phyloP scores from a whole-genome alignment of 1,140 invertebrate species.

The Anagrus nilaparvatae region DNA sequence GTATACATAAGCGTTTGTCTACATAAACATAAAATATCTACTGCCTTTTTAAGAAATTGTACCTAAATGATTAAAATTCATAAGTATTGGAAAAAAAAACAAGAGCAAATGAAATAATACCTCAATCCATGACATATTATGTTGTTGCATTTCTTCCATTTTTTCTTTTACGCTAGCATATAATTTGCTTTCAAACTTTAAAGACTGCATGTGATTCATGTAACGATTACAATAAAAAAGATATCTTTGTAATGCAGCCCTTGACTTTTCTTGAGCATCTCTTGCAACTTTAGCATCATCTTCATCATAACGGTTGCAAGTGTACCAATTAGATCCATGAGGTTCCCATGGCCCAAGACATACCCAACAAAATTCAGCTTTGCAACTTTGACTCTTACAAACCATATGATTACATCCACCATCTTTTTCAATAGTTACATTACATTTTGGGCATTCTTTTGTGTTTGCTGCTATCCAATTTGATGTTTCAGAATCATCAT shows the following conservation, averaged over 20 bases:
- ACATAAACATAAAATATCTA: constrained; percentile 95
- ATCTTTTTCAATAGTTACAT: constrained; percentile 96
- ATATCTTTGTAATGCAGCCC: constrained; percentile 86
- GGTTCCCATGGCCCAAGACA: constrained; percentile 98
- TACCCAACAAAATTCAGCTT: constrained; percentile 98
- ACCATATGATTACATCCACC: constrained; percentile 99
- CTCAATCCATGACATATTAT: constrained; percentile 99
- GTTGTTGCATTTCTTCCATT: constrained; percentile 99
- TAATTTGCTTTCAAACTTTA: constrained; percentile 95
- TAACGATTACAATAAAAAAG: constrained; percentile 98
- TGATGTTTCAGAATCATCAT: constrained; percentile 97
- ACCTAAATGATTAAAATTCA: constrained; percentile 48
- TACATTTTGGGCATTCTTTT: constrained; percentile 98
- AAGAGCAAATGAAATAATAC: constrained; percentile 45
- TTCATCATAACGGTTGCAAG: constrained; percentile 96
- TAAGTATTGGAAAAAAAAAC: constrained; percentile 9
- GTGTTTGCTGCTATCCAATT: constrained; percentile 99
- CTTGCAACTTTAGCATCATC: constrained; percentile 92
- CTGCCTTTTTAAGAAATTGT: constrained; percentile 94
- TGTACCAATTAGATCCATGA: constrained; percentile 97
- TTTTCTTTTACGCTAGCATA: constrained; percentile 92
- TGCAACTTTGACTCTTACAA: constrained; percentile 97
- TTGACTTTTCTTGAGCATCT: constrained; percentile 90
- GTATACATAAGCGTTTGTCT: constrained; percentile 98
- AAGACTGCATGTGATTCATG: constrained; percentile 98